These are phyloP conservation scores for Coracopsis vasa DNA, from an alignment of 2,113 vertebrate genomes.

Conservation along the genomic window DNA sequence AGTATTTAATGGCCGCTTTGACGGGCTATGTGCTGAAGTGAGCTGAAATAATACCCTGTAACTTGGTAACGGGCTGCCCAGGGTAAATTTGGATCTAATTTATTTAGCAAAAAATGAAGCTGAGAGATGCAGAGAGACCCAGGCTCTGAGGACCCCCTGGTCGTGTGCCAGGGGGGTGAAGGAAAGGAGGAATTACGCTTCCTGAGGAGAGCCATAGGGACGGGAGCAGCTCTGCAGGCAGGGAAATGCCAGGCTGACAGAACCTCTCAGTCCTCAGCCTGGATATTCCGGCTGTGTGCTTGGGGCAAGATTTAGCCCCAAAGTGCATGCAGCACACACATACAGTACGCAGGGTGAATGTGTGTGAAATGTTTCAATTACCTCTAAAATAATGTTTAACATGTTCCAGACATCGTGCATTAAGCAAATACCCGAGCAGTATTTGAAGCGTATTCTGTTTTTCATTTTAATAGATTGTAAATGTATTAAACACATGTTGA, in stretches of 20 bases:
- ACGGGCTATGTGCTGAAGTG: constrained; percentile 24
- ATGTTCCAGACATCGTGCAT: constrained; percentile 74
- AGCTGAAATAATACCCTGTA: constrained; percentile 24
- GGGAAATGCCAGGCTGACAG: background rate
- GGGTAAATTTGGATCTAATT: background rate
- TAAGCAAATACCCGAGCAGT: constrained; percentile 67
- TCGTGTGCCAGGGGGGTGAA: background rate
- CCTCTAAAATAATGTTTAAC: constrained; percentile 81
- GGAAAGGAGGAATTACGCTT: background rate
- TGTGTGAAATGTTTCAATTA: constrained; percentile 84
- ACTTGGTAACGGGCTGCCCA: background rate
- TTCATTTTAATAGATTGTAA: constrained; percentile 78
- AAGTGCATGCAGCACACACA: background rate
- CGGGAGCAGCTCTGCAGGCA: background rate
- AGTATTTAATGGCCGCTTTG: constrained; percentile 59
- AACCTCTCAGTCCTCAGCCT: background rate
- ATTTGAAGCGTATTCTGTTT: constrained; percentile 72
- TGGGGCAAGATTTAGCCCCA: background rate
- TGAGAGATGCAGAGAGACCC: background rate
- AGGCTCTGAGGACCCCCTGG: background rate
- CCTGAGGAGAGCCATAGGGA: background rate
- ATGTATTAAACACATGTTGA: constrained; percentile 79
- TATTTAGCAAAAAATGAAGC: background rate
- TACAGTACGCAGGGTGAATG: constrained; percentile 37
- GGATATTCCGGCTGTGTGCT: background rate